A percentile compares a stretch with the other conserved stretches of the same genome.
Conservation (phyloP, 2,113 vertebrate genomes). For the Amazona guildingii region DNA sequence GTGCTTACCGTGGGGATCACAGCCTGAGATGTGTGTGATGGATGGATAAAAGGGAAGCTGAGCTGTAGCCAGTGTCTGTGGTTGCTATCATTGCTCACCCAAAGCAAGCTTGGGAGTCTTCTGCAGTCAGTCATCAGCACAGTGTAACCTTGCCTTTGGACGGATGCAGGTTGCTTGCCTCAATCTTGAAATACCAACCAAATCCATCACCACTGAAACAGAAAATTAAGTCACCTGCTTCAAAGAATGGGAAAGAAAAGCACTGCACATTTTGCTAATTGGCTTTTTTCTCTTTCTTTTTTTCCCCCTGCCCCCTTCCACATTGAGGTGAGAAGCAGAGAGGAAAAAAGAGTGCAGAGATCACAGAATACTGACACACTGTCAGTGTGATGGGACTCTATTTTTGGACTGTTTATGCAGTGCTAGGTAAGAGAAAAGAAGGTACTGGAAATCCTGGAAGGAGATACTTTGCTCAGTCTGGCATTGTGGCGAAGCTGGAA, state of each 20-base stretch:
- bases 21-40: rapidly evolving
- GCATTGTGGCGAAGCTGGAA: background rate
- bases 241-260: background rate
- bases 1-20: rapidly evolving
- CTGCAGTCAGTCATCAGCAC: background rate
- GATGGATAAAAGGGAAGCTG: background rate
- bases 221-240: background rate
- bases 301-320: background rate
- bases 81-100: rapidly evolving
- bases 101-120: background rate
- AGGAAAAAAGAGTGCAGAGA: background rate
- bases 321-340: background rate
- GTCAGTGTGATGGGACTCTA: background rate
- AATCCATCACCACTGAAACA: background rate
- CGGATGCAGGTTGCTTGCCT: background rate
- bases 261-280: background rate
- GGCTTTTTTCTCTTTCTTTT: background rate
- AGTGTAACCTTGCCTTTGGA: background rate
- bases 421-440: background rate
- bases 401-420: background rate
- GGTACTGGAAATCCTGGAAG: background rate
- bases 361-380: background rate
- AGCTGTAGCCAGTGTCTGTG: background rate
- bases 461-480: background rate
- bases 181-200: background rate